Base-by-base conservation (phyloP, 2,797 vertebrate genomes). In the Pangasius mekongensis region DNA sequence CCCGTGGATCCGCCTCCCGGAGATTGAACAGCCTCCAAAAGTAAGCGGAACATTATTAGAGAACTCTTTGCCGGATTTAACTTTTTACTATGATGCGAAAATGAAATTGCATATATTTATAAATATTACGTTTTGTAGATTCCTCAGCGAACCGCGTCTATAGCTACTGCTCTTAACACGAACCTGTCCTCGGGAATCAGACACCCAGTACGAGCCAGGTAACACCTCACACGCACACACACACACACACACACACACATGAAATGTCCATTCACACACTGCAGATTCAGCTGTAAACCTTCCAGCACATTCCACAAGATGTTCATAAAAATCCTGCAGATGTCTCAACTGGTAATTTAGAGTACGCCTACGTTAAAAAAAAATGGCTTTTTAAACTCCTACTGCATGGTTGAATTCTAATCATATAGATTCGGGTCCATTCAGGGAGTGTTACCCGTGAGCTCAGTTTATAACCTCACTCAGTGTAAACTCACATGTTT, bases 121-220 rank as follows among this genome's bases (percentile, higher is more conserved):
- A 22, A 16, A 67, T 13, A 11, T 52, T 78, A 3, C 10, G 6
- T 56, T 73, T 60, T 22, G 60, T 87, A 98, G 97, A 97, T 98
- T 92, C 97, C 98, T 47, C 98, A 98, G 94, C 96, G 98, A 93
- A 98, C 98, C 0, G 96, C 97, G 0, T 98, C 98, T 58, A 98
- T 98, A 62, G 97, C 98, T 64, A 97, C 97, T 4, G 97, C 98
- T 78, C 97, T 98, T 90, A 98, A 98, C 94, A 96, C 97, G 89
- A 98, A 97, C 93, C 96, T 97, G 81, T 96, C 96, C 0, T 97
- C 95, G 88, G 96, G 96, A 43, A 96, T 96, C 91, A 94, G 97
- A 90, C 97, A 98, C 89, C 97, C 97, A 87, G 95, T 98, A 33
- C 95, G 97, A 92, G 97, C 98, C 94, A 98, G 98, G 98, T 98